phyloP scores from a whole-genome alignment of 2,888 invertebrate species.

The Sphinx pinastri region DNA sequence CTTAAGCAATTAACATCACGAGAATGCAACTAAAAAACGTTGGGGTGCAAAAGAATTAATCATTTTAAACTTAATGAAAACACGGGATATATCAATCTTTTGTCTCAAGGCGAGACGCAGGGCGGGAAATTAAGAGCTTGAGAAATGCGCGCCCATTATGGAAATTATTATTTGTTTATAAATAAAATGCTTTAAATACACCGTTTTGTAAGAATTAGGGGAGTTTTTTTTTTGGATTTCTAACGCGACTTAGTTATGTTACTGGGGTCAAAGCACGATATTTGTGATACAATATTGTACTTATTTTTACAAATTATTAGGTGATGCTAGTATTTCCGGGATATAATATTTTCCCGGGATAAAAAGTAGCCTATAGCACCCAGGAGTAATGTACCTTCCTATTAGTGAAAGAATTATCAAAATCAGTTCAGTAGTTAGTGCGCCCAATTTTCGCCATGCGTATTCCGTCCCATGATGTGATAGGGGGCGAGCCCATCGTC shows the following conservation, averaged over 20 bases:
- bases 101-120: constrained; percentile 64
- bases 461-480: no score
- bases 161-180: constrained; percentile 76
- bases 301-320: no score
- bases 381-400: no score
- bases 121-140: constrained; percentile 70
- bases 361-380: no score
- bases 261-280: background rate
- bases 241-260: background rate
- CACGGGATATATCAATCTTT: constrained; percentile 78
- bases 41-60: constrained; percentile 62
- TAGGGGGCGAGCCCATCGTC: no score
- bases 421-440: no score
- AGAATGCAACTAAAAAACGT: constrained; percentile 30
- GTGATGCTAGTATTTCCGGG: no score
- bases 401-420: no score
- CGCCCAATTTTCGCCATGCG: no score
- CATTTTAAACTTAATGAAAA: constrained; percentile 75
- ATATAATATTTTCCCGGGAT: no score
- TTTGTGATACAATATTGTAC: no score
- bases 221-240: constrained; percentile 1
- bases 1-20: constrained; percentile 6
- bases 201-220: constrained; percentile 48
- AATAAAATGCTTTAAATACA: constrained; percentile 56
- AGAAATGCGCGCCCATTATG: constrained; percentile 74